Evolutionary conservation across 1,140 invertebrate genomes (phyloP), one percentile per base, ranked within the genome.

Genomic region (Goniozus legneri): DNA sequence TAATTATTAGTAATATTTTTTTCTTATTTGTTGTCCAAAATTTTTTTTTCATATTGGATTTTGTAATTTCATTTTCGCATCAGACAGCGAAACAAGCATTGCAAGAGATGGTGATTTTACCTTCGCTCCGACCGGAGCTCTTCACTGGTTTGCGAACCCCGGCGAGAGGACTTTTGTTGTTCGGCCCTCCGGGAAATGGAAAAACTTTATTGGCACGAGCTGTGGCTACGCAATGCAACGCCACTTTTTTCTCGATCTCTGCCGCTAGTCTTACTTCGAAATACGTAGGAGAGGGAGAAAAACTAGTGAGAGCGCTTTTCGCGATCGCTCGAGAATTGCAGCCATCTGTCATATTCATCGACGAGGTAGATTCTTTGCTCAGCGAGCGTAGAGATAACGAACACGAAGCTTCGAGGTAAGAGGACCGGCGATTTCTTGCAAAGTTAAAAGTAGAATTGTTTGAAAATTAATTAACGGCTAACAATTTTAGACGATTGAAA

Each of bases 191-290:
- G 18, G 93, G 92, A 20, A 93, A 92, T 67, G 92, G 83, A 64
- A 98, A 98, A 75, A 97, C 95, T 0, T 74, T 98, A 46, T 78
- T 98, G 40, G 89, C 89, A 0, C 82, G 89, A 30, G 89, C 92
- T 40, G 92, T 97, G 13, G 94, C 95, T 1, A 92, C 89, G 12
- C 91, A 98, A 69, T 88, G 86, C 60, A 84, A 84, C 31, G 92
- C 95, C 3, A 98, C 95, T 0, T 98, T 99, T 75, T 98, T 98
- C 70, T 94, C 91, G 36, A 97, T 98, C 64, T 95, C 92, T 54
- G 95, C 95, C 8, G 95, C 95, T 8, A 94, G 91, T 47, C 76
- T 98, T n/a, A 98, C 94, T n/a, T 97, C 94, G 39, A 99, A 98
- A 60, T 92, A 94, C 76, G 92, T 98, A 2, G 96, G 96, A 6